Percentiles rank a stretch among this genome's conserved stretches.
Conservation (phyloP, 1,140 invertebrate species). For the Drosophila elegans region DNA sequence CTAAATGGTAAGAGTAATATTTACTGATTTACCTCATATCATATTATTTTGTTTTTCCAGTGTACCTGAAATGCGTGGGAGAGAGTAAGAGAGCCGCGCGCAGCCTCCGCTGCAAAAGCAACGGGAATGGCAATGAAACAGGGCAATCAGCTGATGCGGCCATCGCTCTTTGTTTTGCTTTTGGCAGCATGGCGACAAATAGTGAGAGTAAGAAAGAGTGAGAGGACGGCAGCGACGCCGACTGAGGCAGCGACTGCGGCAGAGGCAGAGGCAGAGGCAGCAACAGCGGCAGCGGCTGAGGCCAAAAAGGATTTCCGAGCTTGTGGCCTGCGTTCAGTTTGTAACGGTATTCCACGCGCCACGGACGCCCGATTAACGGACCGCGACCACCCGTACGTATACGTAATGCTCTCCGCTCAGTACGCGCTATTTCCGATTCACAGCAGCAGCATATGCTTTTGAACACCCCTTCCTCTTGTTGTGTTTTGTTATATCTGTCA, state of each 20-base stretch:
- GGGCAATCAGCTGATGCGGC: slow-evolving; percentile 55
- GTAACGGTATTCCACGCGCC: slow-evolving; percentile 58
- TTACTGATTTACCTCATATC: too few relatives aligned
- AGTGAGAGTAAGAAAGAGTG: slow-evolving; percentile 17
- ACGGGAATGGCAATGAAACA: slow-evolving; percentile 42
- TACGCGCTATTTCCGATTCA: slow-evolving; percentile 54
- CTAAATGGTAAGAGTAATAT: too few relatives aligned
- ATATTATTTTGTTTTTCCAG: not conserved
- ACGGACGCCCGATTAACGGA: slow-evolving; percentile 34
- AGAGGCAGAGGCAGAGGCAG: slow-evolving; percentile 6
- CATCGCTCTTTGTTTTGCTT: slow-evolving; percentile 61
- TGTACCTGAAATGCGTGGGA: slow-evolving; percentile 10
- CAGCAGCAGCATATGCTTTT: slow-evolving; percentile 45
- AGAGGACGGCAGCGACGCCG: slow-evolving; percentile 20
- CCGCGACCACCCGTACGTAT: slow-evolving; percentile 42
- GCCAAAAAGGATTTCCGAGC: slow-evolving; percentile 63
- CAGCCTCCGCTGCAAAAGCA: slow-evolving; percentile 46
- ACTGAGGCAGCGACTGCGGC: slow-evolving; percentile 2
- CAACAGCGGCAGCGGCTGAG: slow-evolving; percentile 6
- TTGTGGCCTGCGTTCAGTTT: slow-evolving; percentile 58
- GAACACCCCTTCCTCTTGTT: slow-evolving; percentile 7
- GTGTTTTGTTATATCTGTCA: slow-evolving; percentile 38
- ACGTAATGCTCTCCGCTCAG: slow-evolving; percentile 48
- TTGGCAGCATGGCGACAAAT: slow-evolving; percentile 32
- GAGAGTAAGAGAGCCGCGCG: slow-evolving; percentile 31